Base-by-base conservation (phyloP, 2,113 vertebrate genomes). In the Hemichromis elongatus region DNA sequence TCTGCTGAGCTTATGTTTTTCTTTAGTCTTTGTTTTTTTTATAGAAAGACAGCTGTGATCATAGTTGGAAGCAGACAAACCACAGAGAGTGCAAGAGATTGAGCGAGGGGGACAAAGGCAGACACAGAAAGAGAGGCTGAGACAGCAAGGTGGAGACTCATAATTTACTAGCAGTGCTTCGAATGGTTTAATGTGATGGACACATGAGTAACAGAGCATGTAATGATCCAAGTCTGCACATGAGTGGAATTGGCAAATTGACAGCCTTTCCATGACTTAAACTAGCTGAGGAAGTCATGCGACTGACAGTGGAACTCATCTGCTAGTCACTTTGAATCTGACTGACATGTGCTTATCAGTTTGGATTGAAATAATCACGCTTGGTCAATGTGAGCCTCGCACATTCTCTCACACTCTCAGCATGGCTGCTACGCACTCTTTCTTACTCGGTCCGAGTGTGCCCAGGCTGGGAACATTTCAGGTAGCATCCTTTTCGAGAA, bases 181-280 rank as follows among this genome's bases (percentile, higher is more conserved):
- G 59, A 77, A 55, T 63, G 57, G 33, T 82, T 91, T 81, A 88
- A 89, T 81, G 75, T 75, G 57, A 50, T 87, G 81, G 91, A 86
- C 90, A 88, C 68, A 4, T 52, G 63, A 75, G 77, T 75, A 87
- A 91, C 63, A 56, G 56, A 88, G 77, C 55, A 45, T 90, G 82
- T 55, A 89, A 89, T 90, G 77, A 90, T 77, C 59, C 53, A 61
- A 89, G 87, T 85, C 81, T 73, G 45, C 61, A 88, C 47, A 86
- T 56, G 77, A 91, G 87, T 79, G 63, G 82, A 91, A 94, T 86
- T 92, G 95, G 86, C 91, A 93, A 73, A 57, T 63, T 75, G 84
- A 86, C 80, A 85, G 87, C 19, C 4, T 83, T 79, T 85, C 79
- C 52, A 12, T 82, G 56, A 56, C 84, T 50, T 52, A 63, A 84